Evolutionary conservation across 2,797 vertebrate species (phyloP).

Genomic region (Knipowitschia caucasica): DNA sequence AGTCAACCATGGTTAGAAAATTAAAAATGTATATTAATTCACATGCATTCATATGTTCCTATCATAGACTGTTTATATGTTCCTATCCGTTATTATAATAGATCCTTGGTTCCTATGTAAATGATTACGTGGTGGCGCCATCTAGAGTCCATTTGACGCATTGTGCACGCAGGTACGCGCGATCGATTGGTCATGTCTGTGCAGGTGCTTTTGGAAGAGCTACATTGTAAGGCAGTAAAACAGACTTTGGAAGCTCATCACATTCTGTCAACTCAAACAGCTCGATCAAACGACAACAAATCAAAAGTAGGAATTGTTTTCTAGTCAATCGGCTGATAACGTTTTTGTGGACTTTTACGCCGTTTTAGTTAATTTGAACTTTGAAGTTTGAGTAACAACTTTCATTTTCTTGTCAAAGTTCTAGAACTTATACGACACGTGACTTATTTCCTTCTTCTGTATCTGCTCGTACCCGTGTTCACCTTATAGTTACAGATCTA

Average conservation of each 20-base stretch:
- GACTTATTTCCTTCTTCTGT: fast-evolving
- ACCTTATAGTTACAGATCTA: neutral
- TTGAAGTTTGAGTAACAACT: slow-evolving; percentile 20
- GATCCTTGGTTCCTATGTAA: too few species aligned
- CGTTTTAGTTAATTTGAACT: slow-evolving; percentile 10
- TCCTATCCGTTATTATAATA: too few species aligned
- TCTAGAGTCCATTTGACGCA: slow-evolving; percentile 40
- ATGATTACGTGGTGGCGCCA: slow-evolving; percentile 51
- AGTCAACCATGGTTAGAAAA: too few species aligned
- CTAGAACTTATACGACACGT: too few species aligned
- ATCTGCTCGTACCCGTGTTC: neutral
- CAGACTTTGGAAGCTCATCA: slow-evolving; percentile 8
- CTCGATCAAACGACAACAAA: neutral
- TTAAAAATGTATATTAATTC: too few species aligned
- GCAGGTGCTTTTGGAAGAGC: slow-evolving; percentile 52
- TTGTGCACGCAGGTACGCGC: slow-evolving; percentile 39
- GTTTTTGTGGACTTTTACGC: neutral
- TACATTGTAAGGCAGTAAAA: slow-evolving; percentile 43
- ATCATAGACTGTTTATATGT: too few species aligned
- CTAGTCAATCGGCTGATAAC: too few species aligned
- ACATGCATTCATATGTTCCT: too few species aligned
- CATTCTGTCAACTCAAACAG: neutral
- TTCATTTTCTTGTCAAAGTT: slow-evolving; percentile 20
- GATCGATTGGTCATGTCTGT: slow-evolving; percentile 64
- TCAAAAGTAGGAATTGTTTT: neutral